Percentiles rank a stretch among this genome's conserved stretches.
These are phyloP conservation scores for Orthosia gracilis DNA, from an alignment of 2,888 invertebrate species.

Conservation along the genomic window DNA sequence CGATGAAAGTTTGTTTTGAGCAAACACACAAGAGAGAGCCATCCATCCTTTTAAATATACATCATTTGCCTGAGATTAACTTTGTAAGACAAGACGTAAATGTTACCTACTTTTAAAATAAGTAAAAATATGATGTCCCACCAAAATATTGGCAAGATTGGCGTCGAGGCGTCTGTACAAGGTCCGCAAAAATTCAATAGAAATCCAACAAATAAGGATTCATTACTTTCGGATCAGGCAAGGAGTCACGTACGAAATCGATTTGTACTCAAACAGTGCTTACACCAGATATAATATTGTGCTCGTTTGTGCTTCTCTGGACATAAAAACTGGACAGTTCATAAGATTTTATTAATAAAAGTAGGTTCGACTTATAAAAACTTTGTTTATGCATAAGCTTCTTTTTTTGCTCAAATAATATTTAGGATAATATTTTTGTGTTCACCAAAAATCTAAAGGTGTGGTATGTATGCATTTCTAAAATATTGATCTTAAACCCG, in stretches of 20 bases:
- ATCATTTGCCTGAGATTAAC: neutral
- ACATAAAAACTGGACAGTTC: conserved; percentile 22
- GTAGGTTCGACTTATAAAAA: neutral
- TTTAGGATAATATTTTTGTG: no score
- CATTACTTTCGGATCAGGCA: conserved; percentile 40
- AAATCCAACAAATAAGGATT: conserved; percentile 37
- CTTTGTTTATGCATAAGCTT: neutral
- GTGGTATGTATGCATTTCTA: no score
- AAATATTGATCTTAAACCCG: no score
- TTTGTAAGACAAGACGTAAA: neutral
- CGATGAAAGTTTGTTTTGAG: neutral
- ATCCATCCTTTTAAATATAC: neutral
- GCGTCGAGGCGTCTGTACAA: conserved; percentile 41
- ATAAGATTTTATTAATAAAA: conserved; percentile 12
- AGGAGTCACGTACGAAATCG: conserved; percentile 56
- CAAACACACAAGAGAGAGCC: neutral
- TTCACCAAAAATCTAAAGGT: no score
- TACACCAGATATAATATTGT: conserved; percentile 38
- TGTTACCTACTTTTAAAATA: neutral
- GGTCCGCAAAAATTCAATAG: conserved; percentile 29
- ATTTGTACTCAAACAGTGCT: conserved; percentile 54
- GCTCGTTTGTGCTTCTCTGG: conserved; percentile 14
- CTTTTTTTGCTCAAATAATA: neutral
- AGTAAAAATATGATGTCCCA: neutral
- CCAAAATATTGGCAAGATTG: conserved; percentile 10